Evolutionary conservation across 2,113 vertebrate species (phyloP).

Genomic region (Rhinogobius similis): DNA sequence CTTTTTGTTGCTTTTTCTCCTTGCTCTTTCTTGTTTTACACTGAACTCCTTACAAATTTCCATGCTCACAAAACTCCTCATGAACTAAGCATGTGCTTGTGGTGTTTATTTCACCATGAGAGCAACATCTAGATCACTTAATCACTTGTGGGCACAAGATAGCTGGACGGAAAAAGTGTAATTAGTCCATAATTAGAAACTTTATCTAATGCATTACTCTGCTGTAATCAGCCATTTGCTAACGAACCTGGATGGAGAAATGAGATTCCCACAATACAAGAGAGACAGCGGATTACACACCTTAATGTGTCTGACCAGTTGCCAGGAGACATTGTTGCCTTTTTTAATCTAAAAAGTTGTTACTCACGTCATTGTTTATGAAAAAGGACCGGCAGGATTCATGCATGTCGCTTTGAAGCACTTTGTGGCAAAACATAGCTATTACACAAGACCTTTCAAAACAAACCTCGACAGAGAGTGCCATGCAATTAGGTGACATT

Average conservation of each 20-base stretch:
- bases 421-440: slow-evolving; percentile 56
- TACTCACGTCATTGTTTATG: slow-evolving; percentile 36
- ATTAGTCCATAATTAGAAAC: slow-evolving; percentile 74
- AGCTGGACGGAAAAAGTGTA: slow-evolving; percentile 61
- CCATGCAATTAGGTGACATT: slow-evolving; percentile 38
- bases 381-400: slow-evolving; percentile 17
- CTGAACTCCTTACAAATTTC: slow-evolving; percentile 31
- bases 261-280: slow-evolving; percentile 56
- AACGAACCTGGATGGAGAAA: slow-evolving; percentile 59
- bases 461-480: slow-evolving; percentile 39
- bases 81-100: slow-evolving; percentile 42
- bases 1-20: not conserved
- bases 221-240: slow-evolving; percentile 49
- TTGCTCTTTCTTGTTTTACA: slow-evolving; percentile 22
- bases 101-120: slow-evolving; percentile 54
- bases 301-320: slow-evolving; percentile 38
- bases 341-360: slow-evolving; percentile 41
- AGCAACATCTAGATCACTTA: slow-evolving; percentile 55
- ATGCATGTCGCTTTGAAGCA: slow-evolving; percentile 38
- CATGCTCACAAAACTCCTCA: slow-evolving; percentile 15
- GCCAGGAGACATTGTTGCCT: slow-evolving; percentile 60
- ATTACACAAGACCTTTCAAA: slow-evolving; percentile 41
- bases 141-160: slow-evolving; percentile 58
- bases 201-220: slow-evolving; percentile 64
- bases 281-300: slow-evolving; percentile 49